A percentile compares a stretch with the other conserved stretches of the same genome.
These are phyloP conservation scores for Andricus grossulariae DNA, from an alignment of 1,140 invertebrate genomes.

Conservation along the genomic window DNA sequence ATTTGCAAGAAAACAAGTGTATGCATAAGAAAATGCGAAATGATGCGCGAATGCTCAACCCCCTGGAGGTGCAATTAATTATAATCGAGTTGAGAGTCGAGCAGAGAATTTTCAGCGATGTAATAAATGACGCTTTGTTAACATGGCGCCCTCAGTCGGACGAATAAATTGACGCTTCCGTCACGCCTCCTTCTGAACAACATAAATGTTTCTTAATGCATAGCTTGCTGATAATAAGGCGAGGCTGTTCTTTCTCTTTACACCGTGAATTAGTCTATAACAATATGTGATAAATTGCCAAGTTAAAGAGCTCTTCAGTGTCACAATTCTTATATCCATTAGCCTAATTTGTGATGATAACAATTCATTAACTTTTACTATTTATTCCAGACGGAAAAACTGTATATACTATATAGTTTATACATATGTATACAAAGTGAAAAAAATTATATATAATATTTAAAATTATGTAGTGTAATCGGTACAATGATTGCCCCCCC, in stretches of 20 bases:
- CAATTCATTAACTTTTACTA: too few species aligned
- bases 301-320: too few species aligned
- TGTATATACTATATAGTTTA: too few species aligned
- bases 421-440: too few species aligned
- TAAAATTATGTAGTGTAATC: too few species aligned
- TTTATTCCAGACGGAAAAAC: too few species aligned
- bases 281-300: too few species aligned
- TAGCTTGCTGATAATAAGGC: not conserved
- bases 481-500: too few species aligned
- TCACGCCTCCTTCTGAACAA: conserved; percentile 37
- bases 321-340: too few species aligned
- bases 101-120: conserved; percentile 15
- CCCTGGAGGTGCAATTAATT: conserved; percentile 39
- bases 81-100: conserved; percentile 17
- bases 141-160: conserved; percentile 10
- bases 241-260: not conserved
- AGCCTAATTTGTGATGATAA: too few species aligned
- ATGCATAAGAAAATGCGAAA: conserved; percentile 29
- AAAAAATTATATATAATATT: too few species aligned
- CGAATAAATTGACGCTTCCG: conserved; percentile 45
- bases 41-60: not conserved
- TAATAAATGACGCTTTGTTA: conserved; percentile 26
- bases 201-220: conserved; percentile 18
- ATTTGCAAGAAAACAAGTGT: not conserved
- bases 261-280: not conserved